Evolutionary conservation across 2,113 vertebrate species (phyloP), one percentile per base, ranked within the genome.

Genomic region (Struthio camelus): DNA sequence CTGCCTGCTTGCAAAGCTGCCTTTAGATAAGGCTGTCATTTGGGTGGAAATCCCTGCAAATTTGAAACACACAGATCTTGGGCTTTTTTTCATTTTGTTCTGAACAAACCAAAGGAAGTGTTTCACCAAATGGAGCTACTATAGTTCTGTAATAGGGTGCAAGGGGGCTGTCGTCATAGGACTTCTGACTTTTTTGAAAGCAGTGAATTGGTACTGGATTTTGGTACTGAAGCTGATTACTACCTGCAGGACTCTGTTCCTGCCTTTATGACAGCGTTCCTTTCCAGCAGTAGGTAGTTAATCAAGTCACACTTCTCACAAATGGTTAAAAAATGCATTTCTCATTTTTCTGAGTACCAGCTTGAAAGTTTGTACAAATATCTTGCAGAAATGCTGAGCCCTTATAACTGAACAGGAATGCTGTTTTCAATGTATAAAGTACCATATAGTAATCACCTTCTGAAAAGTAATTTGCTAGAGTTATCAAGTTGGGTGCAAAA

Each of bases 401-500:
- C 18, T 71, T 79, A 34, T 5, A 81, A 56, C 13, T 72, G 73
- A 72, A 27, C 32, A 61, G 36, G 36, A 92, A 50, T 3, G 9
- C 9, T 76, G 16, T 16, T 76, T 89, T 89, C 61, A 92, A 92
- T 79, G 61, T 84, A 50, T 91, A 19, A 89, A 72, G 11, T 85
- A 76, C 51, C 5, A 13, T 14, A 61, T 20, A 90, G 84, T 66
- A 95, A 67, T 94, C 77, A 76, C n/a, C 16, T 79, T 87, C 50
- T 78, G 56, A 81, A 84, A 95, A 95, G 84, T 86, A 69, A 81
- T 95, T 95, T 80, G 36, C 71, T 84, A 24, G 17, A 90, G 22
- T 94, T 94, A 93, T 73, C 77, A 94, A 42, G 65, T 81, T 95
- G 42, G 69, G 56, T 89, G n/a, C 86, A 61, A 89, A 92, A 94